phyloP scores from a whole-genome alignment of 2,888 invertebrate genomes.

The Bombylius major region DNA sequence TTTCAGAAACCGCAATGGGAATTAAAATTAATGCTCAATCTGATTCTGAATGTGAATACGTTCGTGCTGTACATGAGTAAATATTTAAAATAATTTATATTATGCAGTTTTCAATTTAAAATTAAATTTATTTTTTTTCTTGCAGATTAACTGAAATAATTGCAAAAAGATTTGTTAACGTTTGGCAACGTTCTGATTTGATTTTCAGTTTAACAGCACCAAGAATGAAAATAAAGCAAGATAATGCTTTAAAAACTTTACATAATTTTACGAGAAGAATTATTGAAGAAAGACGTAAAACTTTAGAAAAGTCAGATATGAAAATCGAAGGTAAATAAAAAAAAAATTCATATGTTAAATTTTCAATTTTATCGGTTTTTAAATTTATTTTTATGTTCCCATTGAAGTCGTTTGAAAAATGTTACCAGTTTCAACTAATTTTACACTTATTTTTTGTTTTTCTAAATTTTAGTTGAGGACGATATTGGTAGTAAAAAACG shows the following conservation, averaged over 20 bases:
- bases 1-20: conserved; percentile 27
- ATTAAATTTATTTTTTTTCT: neutral
- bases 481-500: conserved; percentile 42
- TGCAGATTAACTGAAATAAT: conserved; percentile 16
- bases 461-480: conserved; percentile 8
- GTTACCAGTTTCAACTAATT: no score
- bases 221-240: conserved; percentile 17
- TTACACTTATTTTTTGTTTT: neutral
- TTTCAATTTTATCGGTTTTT: no score
- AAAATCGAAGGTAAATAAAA: conserved; percentile 3
- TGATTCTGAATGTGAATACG: conserved; percentile 51
- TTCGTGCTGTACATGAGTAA: conserved; percentile 53
- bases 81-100: neutral
- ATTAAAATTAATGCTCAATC: conserved; percentile 39
- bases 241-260: conserved; percentile 22
- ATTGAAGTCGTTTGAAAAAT: no score
- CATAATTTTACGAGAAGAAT: conserved; percentile 28
- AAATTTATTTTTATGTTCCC: no score
- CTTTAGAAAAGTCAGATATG: conserved; percentile 16
- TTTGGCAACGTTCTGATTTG: conserved; percentile 20
- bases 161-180: conserved; percentile 23
- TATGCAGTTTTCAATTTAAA: neutral
- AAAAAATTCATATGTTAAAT: no score
- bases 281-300: conserved; percentile 23
- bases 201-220: conserved; percentile 21